Evolutionary conservation across 2,797 vertebrate species (phyloP), one percentile per base, ranked within the genome.

Genomic region (Mormyrops attenuatus): DNA sequence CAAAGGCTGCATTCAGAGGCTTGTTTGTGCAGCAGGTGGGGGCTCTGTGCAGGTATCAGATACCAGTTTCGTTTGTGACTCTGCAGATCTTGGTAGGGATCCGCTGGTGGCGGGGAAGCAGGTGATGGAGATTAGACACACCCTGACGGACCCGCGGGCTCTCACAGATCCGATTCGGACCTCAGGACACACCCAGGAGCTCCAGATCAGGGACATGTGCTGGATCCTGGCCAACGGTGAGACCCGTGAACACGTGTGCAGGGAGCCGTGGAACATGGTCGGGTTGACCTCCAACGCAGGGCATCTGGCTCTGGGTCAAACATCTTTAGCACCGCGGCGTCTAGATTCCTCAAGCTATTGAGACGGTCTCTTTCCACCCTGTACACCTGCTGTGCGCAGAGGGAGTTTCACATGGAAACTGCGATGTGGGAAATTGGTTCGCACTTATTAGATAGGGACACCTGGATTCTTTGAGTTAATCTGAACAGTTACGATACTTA

Each of bases 51-150:
- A 73, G 69, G 30, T 38, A 73, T 73, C 69, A 73, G 38, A 6
- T 44, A 82, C 77, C 77, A 82, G 77, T 44, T 47, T 47, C 3
- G 20, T 47, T 47, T 82, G 77, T 47, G 38, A 82, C 77, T 4
- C 41, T 87, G 0, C 92, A 98, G 97, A 97, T 94, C 93, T 98
- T 0, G 96, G 96, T 90, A 95, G 88, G 91, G 97, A 98, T 90
- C 95, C 94, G n/a, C 93, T 98, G 57, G 95, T 98, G 50, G 94
- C 88, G 73, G 97, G 96, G 34, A 97, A 94, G 91, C 97, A 98
- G 93, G 97, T 96, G n/a, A 96, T 97, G 92, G 97, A 98, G 93
- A 97, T 98, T 91, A 96, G 96, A 88, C 97, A 98, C 94, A 97
- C 96, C 0, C 91, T 98, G 73, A 97, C 96, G 92, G 97, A 98